phyloP scores from a whole-genome alignment of 2,113 vertebrate species.

The Aleadryas rufinucha region DNA sequence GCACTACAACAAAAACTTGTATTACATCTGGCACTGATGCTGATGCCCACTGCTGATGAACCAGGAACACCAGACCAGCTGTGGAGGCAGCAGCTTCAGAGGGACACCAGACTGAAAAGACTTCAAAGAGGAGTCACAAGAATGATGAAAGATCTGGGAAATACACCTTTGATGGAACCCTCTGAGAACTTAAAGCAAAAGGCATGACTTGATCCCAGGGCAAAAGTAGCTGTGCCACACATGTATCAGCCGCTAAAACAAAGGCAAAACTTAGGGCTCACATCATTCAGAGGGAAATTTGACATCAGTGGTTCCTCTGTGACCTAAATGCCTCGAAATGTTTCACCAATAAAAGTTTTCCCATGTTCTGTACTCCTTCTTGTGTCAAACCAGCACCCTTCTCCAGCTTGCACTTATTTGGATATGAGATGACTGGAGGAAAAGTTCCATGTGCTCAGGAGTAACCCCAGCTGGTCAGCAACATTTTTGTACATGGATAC shows the following conservation, averaged over 20 bases:
- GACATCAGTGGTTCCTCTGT: not conserved
- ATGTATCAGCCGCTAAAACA: not conserved
- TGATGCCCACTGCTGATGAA: not conserved
- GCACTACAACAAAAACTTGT: not conserved
- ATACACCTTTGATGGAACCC: not conserved
- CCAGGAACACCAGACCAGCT: not conserved
- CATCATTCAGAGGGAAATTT: not conserved
- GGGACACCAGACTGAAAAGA: not conserved
- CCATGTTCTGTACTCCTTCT: not conserved
- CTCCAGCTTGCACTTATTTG: not conserved
- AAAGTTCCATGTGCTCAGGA: not conserved
- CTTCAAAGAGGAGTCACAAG: not conserved
- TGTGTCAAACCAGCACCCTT: rapidly evolving
- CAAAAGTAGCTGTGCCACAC: not conserved
- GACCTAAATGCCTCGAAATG: not conserved
- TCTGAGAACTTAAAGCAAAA: not conserved
- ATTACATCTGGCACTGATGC: not conserved
- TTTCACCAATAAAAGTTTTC: not conserved
- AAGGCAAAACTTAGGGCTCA: not conserved
- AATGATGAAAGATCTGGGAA: not conserved
- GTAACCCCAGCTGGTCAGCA: not conserved
- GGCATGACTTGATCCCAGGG: not conserved
- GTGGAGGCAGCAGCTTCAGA: not conserved
- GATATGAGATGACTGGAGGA: not conserved
- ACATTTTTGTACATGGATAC: not conserved